Evolutionary conservation across 92 coral and sea anemone genomes (phyloP), one percentile per base, ranked within the genome.

Genomic region (Palythoa grandiflora): DNA sequence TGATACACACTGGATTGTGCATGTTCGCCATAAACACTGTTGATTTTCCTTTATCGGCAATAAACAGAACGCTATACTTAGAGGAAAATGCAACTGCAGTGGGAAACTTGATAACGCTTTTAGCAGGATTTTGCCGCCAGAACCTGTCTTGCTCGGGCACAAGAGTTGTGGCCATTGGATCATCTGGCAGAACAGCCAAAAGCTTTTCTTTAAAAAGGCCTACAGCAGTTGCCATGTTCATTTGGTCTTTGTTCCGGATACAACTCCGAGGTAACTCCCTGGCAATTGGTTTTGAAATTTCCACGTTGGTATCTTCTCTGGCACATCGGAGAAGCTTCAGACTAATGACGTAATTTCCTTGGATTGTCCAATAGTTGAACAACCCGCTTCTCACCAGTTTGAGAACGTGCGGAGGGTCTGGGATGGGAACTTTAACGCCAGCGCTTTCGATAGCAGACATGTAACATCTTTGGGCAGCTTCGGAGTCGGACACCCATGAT

Each of bases 201-300:
- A n/a, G n/a, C n/a, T n/a, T 28, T 28, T 28, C 28, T 28, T 28
- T 28, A 52, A 90, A 90, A 40, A 87, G 47, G 65, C 66, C 55
- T 19, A 86, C 87, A 55, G 90, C 88, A n/a, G 93, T 87, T 36
- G 54, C 59, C 90, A 90, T 87, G 90, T 90, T 66, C 93, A 90
- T 90, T 74, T 90, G 87, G 55, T 90, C 93, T 73, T 90, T 87
- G 55, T 90, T 90, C 1, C 88, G 80, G 66, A 90, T 60, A 40
- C 88, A 80, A 72, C 90, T 86, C 9, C 90, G 88, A 3, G 93
- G 87, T 38, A 87, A 84, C 60, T n/a, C 90, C 19, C 38, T 78
- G 74, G 93, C 88, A 19, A 90, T 87, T 70, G 90, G 93, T 88
- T 80, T 86, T 40, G 90, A 90, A n/a, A 80, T 68, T 5, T 17